Base-by-base conservation (phyloP, 2,797 vertebrate genomes). In the Lycodopsis pacificus region DNA sequence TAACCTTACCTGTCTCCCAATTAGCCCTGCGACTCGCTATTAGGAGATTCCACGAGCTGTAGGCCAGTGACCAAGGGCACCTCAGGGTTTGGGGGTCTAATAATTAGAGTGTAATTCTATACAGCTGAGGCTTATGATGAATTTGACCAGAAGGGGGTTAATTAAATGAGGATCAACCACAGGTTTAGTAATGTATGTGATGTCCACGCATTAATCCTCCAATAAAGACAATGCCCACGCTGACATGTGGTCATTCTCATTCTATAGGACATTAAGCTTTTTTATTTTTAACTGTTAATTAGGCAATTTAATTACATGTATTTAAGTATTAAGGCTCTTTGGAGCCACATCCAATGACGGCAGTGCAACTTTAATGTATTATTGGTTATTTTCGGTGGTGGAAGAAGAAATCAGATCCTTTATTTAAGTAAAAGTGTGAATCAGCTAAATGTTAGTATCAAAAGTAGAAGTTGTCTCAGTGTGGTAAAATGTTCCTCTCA, bases 1-100 rank as follows among this genome's bases (percentile, higher is more conserved):
- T 96, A 95, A 95, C 95, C 94, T 91, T 95, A 95, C 94, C 94
- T 95, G 94, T 93, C 86, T 91, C 77, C 90, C 93, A 95, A 95
- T 96, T 95, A 95, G 94, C 89, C 93, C 91, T 49, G 80, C 91
- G 92, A 93, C 92, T 95, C 77, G 85, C 92, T 93, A 93, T 94
- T 95, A 94, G 92, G 89, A 93, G 91, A 93, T 91, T 93, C 91
- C 91, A 79, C 44, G 81, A 89, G 89, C 92, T 90, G 89, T 44
- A 75, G 88, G 80, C 85, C 82, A 81, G 84, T 87, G 90, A 88
- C 88, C 89, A 77, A 85, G 86, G 78, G 88, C 86, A 88, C 87
- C 94, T 92, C 92, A 14, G 88, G 88, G 73, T 84, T 88, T 76
- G 81, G 73, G 53, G 65, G 77, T 36, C 85, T 79, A 73, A 91